A percentile compares a stretch with the other conserved stretches of the same genome.
Conservation (phyloP, 2,113 vertebrate species). For the Rhynchomys soricoides region DNA sequence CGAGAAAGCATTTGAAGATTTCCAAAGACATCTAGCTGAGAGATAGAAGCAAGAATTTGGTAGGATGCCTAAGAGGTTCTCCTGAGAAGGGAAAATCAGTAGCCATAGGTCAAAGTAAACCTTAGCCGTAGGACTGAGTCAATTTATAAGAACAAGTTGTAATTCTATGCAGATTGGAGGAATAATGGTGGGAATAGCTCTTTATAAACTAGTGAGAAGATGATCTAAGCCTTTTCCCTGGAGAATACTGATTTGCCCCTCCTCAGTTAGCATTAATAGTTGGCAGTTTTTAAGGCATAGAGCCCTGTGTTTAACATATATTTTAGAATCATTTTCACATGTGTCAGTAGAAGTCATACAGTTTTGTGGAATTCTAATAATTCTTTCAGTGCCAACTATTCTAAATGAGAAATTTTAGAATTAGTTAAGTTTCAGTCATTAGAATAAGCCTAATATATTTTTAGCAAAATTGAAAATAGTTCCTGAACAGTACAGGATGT, state of each 20-base stretch:
- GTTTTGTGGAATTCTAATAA: not conserved
- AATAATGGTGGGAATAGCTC: too few relatives aligned
- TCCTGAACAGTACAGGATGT: not conserved
- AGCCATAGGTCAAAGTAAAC: not conserved
- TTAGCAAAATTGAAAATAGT: not conserved
- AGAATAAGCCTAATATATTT: not conserved
- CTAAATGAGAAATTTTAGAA: not conserved
- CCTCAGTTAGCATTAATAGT: too few relatives aligned
- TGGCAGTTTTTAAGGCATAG: not conserved
- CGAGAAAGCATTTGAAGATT: fast-evolving
- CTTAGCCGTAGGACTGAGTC: not conserved
- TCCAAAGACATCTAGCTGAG: not conserved
- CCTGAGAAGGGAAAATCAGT: not conserved
- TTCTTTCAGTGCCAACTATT: not conserved
- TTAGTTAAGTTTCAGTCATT: not conserved
- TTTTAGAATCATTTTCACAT: not conserved
- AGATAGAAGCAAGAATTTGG: not conserved
- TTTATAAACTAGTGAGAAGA: not conserved
- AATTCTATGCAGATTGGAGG: not conserved
- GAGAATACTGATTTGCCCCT: not conserved
- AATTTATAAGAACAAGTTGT: not conserved
- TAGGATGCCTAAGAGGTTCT: too few relatives aligned
- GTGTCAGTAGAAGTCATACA: not conserved
- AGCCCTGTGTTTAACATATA: not conserved
- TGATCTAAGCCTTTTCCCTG: not conserved